Evolutionary conservation across 2,797 vertebrate species (phyloP).

Genomic region (Eulemur albifrons): DNA sequence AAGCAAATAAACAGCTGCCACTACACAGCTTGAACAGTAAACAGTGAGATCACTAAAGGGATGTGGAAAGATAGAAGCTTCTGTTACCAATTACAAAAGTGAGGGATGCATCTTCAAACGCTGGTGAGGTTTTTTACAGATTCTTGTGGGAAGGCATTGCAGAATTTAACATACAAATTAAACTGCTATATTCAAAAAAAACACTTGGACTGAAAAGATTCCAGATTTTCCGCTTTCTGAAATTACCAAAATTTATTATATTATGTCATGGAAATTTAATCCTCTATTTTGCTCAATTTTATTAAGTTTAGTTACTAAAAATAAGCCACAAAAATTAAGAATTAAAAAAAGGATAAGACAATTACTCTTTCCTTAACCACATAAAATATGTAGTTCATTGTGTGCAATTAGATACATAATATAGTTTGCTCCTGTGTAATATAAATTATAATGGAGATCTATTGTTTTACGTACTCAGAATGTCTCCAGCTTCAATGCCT

Average conservation of each 20-base stretch:
- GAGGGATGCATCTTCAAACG: not conserved
- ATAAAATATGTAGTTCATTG: not conserved
- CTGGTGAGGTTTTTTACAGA: not conserved
- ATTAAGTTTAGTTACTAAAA: slow-evolving; percentile 9
- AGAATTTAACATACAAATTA: slow-evolving; percentile 26
- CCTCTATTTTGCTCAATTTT: slow-evolving; percentile 21
- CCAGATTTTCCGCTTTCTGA: slow-evolving; percentile 56
- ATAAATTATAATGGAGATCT: not conserved
- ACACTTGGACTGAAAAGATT: slow-evolving; percentile 10
- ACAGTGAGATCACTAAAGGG: slow-evolving; percentile 52
- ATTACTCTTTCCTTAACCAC: not conserved
- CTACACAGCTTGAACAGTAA: slow-evolving; percentile 35
- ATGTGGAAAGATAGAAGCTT: slow-evolving; percentile 4
- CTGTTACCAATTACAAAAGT: slow-evolving; percentile 19
- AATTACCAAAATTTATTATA: slow-evolving; percentile 50
- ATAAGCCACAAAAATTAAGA: slow-evolving; percentile 36
- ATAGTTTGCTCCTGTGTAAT: not conserved
- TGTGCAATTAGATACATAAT: not conserved
- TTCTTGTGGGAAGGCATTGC: not conserved
- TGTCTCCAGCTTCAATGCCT: not conserved
- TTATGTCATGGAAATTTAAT: slow-evolving; percentile 38
- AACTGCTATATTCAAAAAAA: slow-evolving; percentile 34
- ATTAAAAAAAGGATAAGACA: not conserved
- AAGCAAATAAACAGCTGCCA: slow-evolving; percentile 58
- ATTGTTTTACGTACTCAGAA: not conserved